Base-by-base conservation (phyloP, 2,797 vertebrate species). In the Sebastes hopkinsi region DNA sequence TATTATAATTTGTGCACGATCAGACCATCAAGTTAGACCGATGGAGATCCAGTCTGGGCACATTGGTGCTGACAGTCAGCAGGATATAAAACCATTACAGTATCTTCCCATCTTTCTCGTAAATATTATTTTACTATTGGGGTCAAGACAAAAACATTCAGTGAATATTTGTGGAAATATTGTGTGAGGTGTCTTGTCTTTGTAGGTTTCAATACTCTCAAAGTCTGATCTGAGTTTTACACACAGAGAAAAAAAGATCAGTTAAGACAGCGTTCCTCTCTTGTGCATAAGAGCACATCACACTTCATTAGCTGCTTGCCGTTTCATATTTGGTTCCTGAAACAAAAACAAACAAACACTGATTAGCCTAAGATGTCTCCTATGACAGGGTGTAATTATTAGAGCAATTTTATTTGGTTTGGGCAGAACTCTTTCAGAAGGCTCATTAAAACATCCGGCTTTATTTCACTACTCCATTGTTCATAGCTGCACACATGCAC, bases 231-330 rank as follows among this genome's bases (percentile, higher is more conserved):
- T 62, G 34, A 60, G 29, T 62, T 81, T 66, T 12, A 22, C 12
- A 67, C 32, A 20, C 6, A 50, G 8, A 34, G 4, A 36, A 3
- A 46, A 25, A 25, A n/a, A 6, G 5, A 58, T 36, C 14, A 58
- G 27, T n/a, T 4, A 68, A 65, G 20, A 54, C 20, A 4, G 2
- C 2, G 8, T 18, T 30, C 10, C 36, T 77, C 52, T 76, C 9
- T 67, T 34, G 25, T 62, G 12, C 71, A 22, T 54, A 54, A 54
- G 25, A 77, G 58, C 59, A 38, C 32, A 58, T 38, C 62, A 42
- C 73, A 72, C 79, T 73, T 82, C 74, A 83, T 90, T 85, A 87
- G 32, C 72, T 30, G 55, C 70, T 65, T 84, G 77, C 75, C 60
- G 30, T 85, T 88, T 91, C 18, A 70, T 30, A 34, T 78, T 20